These are phyloP conservation scores for Ormyrus thymus DNA, from an alignment of 2,888 invertebrate genomes.

Conservation along the genomic window DNA sequence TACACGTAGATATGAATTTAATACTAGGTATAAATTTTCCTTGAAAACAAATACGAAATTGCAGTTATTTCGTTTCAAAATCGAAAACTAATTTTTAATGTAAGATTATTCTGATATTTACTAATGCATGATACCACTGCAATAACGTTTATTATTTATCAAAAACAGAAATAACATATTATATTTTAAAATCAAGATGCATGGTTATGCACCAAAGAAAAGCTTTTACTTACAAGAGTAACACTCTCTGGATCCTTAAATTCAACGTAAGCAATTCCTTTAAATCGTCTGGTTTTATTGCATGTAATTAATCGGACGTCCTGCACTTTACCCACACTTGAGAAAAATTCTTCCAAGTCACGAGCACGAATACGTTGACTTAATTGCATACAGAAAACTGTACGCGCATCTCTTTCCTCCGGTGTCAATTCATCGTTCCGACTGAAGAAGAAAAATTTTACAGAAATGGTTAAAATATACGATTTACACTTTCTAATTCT, in stretches of 20 bases:
- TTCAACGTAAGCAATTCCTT: constrained; percentile 99
- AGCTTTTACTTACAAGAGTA: constrained; percentile 83
- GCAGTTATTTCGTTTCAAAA: too few relatives aligned
- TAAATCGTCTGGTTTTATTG: constrained; percentile 98
- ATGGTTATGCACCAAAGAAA: too few relatives aligned
- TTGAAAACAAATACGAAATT: too few relatives aligned
- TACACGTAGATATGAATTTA: too few relatives aligned
- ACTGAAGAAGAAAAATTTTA: constrained; percentile 36
- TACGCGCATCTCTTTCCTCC: constrained; percentile 98
- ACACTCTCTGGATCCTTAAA: constrained; percentile 99
- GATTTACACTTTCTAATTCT: neutral
- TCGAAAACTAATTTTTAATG: too few relatives aligned
- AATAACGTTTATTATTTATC: too few relatives aligned
- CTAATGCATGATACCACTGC: too few relatives aligned
- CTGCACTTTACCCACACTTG: constrained; percentile 97
- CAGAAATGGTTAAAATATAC: constrained; percentile 4
- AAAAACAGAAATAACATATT: too few relatives aligned
- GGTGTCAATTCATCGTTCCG: constrained; percentile 85
- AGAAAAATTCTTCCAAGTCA: constrained; percentile 98
- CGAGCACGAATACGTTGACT: constrained; percentile 94
- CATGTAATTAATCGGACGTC: constrained; percentile 99
- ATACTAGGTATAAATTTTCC: too few relatives aligned
- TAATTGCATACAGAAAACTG: constrained; percentile 99
- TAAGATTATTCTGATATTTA: too few relatives aligned
- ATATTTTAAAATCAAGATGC: too few relatives aligned